Evolutionary conservation across 2,113 vertebrate species (phyloP).

Genomic region (Epinephelus moara): DNA sequence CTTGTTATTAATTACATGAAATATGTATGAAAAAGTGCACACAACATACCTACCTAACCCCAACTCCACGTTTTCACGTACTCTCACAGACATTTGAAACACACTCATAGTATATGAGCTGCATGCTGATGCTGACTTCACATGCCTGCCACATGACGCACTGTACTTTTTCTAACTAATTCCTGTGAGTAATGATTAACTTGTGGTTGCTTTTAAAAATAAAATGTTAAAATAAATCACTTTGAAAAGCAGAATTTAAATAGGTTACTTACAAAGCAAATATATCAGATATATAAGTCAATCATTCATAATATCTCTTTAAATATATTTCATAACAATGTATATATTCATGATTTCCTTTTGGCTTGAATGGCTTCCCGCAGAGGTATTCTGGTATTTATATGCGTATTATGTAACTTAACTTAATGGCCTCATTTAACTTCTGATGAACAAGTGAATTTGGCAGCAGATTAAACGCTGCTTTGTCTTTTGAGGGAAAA

Average conservation of each 20-base stretch:
- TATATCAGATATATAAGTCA: slow-evolving; percentile 13
- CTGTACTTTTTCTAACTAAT: background rate
- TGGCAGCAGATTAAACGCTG: slow-evolving; percentile 44
- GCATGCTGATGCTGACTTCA: slow-evolving; percentile 39
- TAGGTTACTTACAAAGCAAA: slow-evolving; percentile 19
- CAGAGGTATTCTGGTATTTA: slow-evolving; percentile 67
- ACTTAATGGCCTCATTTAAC: slow-evolving; percentile 46
- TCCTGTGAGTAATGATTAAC: slow-evolving; percentile 13
- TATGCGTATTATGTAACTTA: slow-evolving; percentile 35
- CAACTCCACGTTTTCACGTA: slow-evolving; percentile 3
- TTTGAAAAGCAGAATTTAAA: slow-evolving; percentile 26
- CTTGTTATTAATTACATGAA: slow-evolving; percentile 4
- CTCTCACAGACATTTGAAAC: slow-evolving; percentile 16
- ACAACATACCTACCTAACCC: background rate
- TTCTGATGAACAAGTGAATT: slow-evolving; percentile 38
- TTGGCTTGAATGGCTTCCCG: slow-evolving; percentile 63
- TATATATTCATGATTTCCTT: slow-evolving; percentile 32
- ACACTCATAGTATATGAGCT: slow-evolving; percentile 18
- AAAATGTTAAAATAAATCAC: slow-evolving; percentile 8
- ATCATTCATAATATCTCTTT: slow-evolving; percentile 12
- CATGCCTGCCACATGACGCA: background rate
- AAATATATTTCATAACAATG: slow-evolving; percentile 33
- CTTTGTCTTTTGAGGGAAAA: slow-evolving; percentile 50
- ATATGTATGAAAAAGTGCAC: slow-evolving; percentile 37
- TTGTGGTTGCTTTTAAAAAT: background rate